Evolutionary conservation across 2,888 invertebrate species (phyloP).

Genomic region (Melinaea marsaeus): DNA sequence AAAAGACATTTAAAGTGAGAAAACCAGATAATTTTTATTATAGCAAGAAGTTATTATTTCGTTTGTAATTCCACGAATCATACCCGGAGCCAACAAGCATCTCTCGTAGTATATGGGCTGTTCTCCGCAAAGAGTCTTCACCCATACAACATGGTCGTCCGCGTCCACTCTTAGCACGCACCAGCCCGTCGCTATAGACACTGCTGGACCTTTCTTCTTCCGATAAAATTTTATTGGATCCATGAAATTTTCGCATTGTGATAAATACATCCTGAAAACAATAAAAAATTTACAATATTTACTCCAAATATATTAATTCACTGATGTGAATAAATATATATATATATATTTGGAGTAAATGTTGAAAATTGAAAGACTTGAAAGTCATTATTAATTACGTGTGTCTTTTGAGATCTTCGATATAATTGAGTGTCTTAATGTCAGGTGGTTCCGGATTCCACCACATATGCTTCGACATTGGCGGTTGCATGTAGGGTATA

Average conservation of each 20-base stretch:
- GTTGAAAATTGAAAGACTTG: too few relatives aligned
- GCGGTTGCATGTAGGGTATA: slow-evolving; percentile 53
- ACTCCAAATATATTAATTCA: too few relatives aligned
- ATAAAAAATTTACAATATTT: background rate
- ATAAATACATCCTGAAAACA: slow-evolving; percentile 48
- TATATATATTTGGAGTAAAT: too few relatives aligned
- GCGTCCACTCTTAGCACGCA: slow-evolving; percentile 60
- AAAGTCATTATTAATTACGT: slow-evolving; percentile 43
- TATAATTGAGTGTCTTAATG: slow-evolving; percentile 44
- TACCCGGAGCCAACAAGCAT: slow-evolving; percentile 61
- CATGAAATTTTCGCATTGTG: slow-evolving; percentile 50
- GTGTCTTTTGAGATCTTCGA: slow-evolving; percentile 42
- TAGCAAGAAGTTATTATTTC: too few relatives aligned
- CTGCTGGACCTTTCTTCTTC: slow-evolving; percentile 56
- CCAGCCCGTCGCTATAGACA: slow-evolving; percentile 65
- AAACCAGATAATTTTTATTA: too few relatives aligned
- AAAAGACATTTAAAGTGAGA: background rate
- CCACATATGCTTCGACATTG: slow-evolving; percentile 67
- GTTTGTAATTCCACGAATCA: background rate
- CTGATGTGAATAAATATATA: too few relatives aligned
- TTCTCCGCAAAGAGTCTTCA: slow-evolving; percentile 58
- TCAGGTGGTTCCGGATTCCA: slow-evolving; percentile 62
- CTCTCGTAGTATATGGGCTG: slow-evolving; percentile 67
- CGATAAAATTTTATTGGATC: slow-evolving; percentile 62
- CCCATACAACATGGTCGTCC: slow-evolving; percentile 58